Evolutionary conservation across 2,113 vertebrate genomes (phyloP), one percentile per base, ranked within the genome.

Genomic region (Lampris incognitus): DNA sequence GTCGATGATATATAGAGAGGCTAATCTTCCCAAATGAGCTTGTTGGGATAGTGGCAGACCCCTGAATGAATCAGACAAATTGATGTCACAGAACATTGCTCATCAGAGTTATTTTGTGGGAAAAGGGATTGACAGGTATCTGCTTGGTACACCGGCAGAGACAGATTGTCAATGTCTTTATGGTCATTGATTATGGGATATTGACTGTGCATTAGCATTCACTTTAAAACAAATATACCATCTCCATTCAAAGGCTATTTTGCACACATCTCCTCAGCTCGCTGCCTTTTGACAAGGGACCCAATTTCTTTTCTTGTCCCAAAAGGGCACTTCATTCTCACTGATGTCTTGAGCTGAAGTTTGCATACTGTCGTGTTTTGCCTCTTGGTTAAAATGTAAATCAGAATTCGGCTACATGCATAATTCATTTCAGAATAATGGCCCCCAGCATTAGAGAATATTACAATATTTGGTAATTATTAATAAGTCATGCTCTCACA

Each of bases 401-500:
- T 65, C 39, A 71, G 66, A 62, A 81, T 84, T 87, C 9, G 74
- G 72, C 66, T 52, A 49, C 84, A 89, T 92, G 38, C 72, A 92
- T 89, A 85, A 91, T 90, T 91, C 10, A 92, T 90, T 71, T 77
- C 73, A 78, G 78, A 83, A 80, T 91, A 86, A 91, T 90, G 74
- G 83, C 88, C 84, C 44, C 50, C 38, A 78, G 84, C 80, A 67
- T 81, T 60, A 55, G 62, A 79, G 85, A 89, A 85, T 85, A 90
- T 89, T 88, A 77, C 74, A 85, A 85, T 91, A 89, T 91, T 93
- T 91, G 77, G 79, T 74, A 46, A 89, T 88, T 72, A 89, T 91
- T 89, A 89, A 91, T 89, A 91, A 83, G 71, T 88, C 72, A 90
- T 87, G 67, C 55, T 48, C 70, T 87, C 76, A 69, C 80, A 76